Conservation (phyloP, 2,888 invertebrate species). For the Latheticus oryzae region DNA sequence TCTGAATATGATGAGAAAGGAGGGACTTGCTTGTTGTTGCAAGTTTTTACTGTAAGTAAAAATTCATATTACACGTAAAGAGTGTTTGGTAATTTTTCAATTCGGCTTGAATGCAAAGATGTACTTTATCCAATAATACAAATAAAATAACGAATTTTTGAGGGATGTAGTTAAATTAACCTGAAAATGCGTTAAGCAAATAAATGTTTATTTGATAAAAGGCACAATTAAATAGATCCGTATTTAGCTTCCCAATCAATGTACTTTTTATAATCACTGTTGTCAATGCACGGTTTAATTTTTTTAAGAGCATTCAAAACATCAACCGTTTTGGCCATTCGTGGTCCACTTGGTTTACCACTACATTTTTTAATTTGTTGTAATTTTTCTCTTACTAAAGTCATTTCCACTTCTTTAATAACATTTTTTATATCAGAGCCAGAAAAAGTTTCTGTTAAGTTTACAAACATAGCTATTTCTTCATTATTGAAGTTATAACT, state of each 20-base stretch:
- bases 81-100: too few species aligned
- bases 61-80: too few species aligned
- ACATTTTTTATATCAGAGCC: constrained; percentile 89
- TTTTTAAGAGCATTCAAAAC: constrained; percentile 68
- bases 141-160: too few species aligned
- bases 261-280: constrained; percentile 69
- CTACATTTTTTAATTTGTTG: constrained; percentile 38
- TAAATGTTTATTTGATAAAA: not conserved
- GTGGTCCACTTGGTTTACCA: too few species aligned
- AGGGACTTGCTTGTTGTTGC: constrained; percentile 69
- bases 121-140: too few species aligned
- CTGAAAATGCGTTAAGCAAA: too few species aligned
- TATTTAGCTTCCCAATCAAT: constrained; percentile 74
- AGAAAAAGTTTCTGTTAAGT: constrained; percentile 80
- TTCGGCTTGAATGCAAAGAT: too few species aligned
- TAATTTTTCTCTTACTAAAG: constrained; percentile 72
- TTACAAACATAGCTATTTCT: constrained; percentile 67
- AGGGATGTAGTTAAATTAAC: too few species aligned
- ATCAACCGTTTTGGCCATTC: constrained; percentile 61
- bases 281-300: constrained; percentile 72
- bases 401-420: constrained; percentile 92
- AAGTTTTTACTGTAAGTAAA: constrained; percentile 77
- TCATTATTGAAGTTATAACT: constrained; percentile 47
- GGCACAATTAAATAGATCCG: constrained; percentile 60
- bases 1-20: constrained; percentile 64